Base-by-base conservation (phyloP, 2,113 vertebrate species). In the Fregetta grallaria region DNA sequence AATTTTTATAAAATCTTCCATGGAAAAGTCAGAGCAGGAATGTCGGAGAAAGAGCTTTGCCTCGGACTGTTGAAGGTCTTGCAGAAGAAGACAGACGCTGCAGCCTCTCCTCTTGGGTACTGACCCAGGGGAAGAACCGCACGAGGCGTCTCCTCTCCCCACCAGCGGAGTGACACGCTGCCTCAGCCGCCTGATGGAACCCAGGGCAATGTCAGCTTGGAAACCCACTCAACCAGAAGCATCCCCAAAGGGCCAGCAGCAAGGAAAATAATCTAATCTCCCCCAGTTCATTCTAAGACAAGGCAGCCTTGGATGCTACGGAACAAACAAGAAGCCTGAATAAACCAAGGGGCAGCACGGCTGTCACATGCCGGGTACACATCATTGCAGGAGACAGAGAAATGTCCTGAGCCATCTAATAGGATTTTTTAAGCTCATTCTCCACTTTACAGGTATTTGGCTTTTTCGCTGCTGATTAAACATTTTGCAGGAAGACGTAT, bases 361-460 rank as follows among this genome's bases (percentile, higher is more conserved):
- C 30, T 11, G 14, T 16, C 61, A 3, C 11, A 0, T 22, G 27
- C 30, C 47, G 5, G 32, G 26, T 4, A 3, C 15, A 0, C 13
- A 0, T 25, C 71, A 3, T 11, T 27, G 63, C 63, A 21, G 62
- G n/a, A 29, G 78, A 59, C 49, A 13, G 21, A 13, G 68, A 10
- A 11, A 17, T 5, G 20, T 21, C 32, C 34, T 15, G n/a, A 38
- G 62, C 7, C 3, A 4, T 19, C 52, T 67, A 25, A 73, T 3
- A 10, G 58, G 52, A 29, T 72, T 66, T 66, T 49, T 75, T 25
- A 61, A 90, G 76, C 45, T 75, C 18, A 2, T 83, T 83, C 77
- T 75, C 62, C 38, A 11, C 71, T 82, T 86, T 55, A 55, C 66
- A 83, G 55, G 70, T 94, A 67, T 84, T 91, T 58, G 70, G 73